Evolutionary conservation across 2,113 vertebrate species (phyloP), one percentile per base, ranked within the genome.

Genomic region (Halcyon senegalensis): DNA sequence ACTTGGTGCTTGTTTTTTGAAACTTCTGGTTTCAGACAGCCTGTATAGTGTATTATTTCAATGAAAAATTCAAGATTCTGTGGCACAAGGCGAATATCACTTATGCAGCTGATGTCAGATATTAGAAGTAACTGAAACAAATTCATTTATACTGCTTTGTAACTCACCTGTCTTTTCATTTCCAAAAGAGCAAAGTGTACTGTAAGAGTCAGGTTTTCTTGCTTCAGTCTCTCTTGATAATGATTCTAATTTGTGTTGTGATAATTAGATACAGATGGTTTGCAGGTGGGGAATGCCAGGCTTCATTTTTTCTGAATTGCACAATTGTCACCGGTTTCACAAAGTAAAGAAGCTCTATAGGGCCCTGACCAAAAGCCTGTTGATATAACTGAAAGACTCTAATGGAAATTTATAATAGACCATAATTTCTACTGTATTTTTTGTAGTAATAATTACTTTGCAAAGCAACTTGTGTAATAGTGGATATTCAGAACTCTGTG

Each of bases 241-340:
- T 87, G 63, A 92, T 86, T 81, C 82, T 90, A 70, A 94, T 95
- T 91, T 94, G 83, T 95, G 93, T 68, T 86, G 79, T 82, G 90
- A 94, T 97, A 93, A 97, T 95, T 90, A 93, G 78, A 64, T 95
- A 69, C 75, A 94, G 94, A 85, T 82, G 85, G 63, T 48, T 94
- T 87, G 77, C 84, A 95, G 72, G 75, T 92, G 84, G 82, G n/a
- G 37, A 67, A 70, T 86, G 83, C 76, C 73, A 90, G 63, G 50
- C n/a, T 79, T 88, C 37, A 8, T 87, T 50, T 87, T 89, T 87
- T 69, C 28, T 69, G 16, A 84, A 69, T 88, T 73, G 67, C 56
- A 82, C 13, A 31, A 17, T 72, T 91, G 84, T 91, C 70, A 84
- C 84, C 63, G 80, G 82, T 72, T 90, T 83, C 55, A 74, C n/a